Conservation (phyloP, 2,113 vertebrate species). For the Saguinus imperator region DNA sequence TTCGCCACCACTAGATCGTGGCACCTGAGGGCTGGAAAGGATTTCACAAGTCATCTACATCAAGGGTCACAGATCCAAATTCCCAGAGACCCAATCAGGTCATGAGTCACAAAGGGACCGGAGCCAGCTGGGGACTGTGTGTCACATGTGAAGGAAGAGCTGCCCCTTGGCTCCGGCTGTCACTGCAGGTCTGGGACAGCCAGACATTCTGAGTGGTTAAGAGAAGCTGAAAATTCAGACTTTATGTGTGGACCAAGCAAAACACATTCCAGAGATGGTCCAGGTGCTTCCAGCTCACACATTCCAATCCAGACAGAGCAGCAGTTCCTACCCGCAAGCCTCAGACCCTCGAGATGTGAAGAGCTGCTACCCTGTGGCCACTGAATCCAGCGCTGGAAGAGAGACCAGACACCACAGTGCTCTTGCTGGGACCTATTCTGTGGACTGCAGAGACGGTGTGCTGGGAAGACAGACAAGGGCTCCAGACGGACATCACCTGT, state of each 20-base stretch:
- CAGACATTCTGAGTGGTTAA: background rate
- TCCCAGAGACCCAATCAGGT: background rate
- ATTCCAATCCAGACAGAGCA: background rate
- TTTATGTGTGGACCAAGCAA: background rate
- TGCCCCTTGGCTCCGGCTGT: background rate
- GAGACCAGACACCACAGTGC: background rate
- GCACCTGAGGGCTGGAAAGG: background rate
- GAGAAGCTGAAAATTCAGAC: background rate
- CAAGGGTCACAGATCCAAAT: slow-evolving; percentile 9
- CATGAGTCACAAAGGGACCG: background rate
- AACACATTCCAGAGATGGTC: background rate
- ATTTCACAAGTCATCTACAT: slow-evolving; percentile 21
- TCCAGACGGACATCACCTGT: no score
- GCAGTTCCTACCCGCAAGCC: background rate
- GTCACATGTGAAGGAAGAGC: background rate
- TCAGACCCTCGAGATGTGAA: background rate
- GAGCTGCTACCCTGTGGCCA: background rate
- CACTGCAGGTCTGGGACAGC: no score
- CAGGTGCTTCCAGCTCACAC: background rate
- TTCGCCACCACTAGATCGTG: background rate
- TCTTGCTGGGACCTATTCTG: no score
- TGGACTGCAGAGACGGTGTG: no score
- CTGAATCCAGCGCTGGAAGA: background rate
- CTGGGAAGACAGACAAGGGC: no score
- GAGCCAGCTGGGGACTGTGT: background rate